Base-by-base conservation (phyloP, 2,113 vertebrate genomes). In the Syrrhaptes paradoxus region DNA sequence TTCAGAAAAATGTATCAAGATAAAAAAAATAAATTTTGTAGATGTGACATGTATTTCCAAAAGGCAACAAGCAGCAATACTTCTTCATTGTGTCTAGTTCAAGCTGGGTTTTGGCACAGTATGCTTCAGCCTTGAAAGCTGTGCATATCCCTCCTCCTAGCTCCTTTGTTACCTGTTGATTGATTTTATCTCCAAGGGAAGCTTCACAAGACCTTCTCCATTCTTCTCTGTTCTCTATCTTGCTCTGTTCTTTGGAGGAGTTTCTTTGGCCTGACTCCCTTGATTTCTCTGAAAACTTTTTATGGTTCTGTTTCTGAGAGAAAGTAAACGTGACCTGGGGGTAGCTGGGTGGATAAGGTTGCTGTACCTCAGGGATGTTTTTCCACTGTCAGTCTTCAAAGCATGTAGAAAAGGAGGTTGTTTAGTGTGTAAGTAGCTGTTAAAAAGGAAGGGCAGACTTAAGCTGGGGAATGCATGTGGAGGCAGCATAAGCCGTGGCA, bases 401-500 rank as follows among this genome's bases (percentile, higher is more conserved):
- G 73, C 0, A 2, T 4, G 7, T 72, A 32, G 91, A 70, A 79
- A 79, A 85, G 43, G 71, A 79, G 74, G 31, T 58, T 87, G 43
- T 82, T 94, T 66, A 76, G 49, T 32, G 1, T 49, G 11, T 93
- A 87, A 95, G 87, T 92, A 93, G 85, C 93, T 95, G 89, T 63
- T 87, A 89, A 94, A 93, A 91, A 89, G 66, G 93, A 95, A 95
- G 25, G 81, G 73, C 0, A 5, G 38, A 26, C 51, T 87, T 85
- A 59, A 49, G 73, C 1, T 2, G 80, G 45, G 73, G 57, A 61
- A 68, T 45, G n/a, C 29, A 41, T 49, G 76, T 65, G 61, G 72
- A 93, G 55, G 58, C 48, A 70, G 91, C 87, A 87, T 87, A 94
- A 89, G 57, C 91, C 96, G 93, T 95, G 94, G 89, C 74, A 85